These are phyloP conservation scores for Rhyzopertha dominica DNA, from an alignment of 1,140 invertebrate species.

Conservation along the genomic window DNA sequence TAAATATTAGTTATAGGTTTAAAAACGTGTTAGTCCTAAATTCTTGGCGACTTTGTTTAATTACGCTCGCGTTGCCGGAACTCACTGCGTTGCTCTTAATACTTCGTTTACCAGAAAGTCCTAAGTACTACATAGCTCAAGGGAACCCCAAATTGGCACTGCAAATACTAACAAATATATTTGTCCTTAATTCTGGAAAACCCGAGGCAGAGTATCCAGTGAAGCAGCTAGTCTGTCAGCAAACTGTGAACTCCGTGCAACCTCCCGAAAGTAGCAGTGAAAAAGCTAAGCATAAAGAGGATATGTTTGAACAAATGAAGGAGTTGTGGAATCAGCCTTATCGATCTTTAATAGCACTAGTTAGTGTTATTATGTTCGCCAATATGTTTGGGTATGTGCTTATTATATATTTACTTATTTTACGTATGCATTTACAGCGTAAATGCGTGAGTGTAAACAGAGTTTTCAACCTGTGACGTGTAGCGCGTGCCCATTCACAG, in stretches of 20 bases:
- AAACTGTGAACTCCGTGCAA: background rate
- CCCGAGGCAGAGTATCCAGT: conserved; percentile 45
- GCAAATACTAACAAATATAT: conserved; percentile 55
- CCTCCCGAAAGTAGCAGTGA: conserved; percentile 31
- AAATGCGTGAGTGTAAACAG: too few relatives aligned
- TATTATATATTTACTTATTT: background rate
- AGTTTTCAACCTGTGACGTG: too few relatives aligned
- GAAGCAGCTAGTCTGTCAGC: conserved; percentile 35
- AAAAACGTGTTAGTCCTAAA: conserved; percentile 18
- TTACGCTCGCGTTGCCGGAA: conserved; percentile 53
- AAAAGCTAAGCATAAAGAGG: conserved; percentile 46
- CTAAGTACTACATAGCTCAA: conserved; percentile 65
- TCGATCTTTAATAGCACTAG: conserved; percentile 51
- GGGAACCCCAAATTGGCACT: conserved; percentile 57
- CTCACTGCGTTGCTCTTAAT: conserved; percentile 50
- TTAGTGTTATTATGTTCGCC: conserved; percentile 55
- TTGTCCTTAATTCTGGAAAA: conserved; percentile 53
- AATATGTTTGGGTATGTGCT: conserved; percentile 64
- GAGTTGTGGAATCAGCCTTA: conserved; percentile 51
- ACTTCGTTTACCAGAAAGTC: conserved; percentile 65
- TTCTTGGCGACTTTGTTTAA: conserved; percentile 59
- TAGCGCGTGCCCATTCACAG: too few relatives aligned
- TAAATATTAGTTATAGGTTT: conserved; percentile 25
- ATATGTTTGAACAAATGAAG: conserved; percentile 51
- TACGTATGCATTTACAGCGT: too few relatives aligned